Base-by-base conservation (phyloP, 2,113 vertebrate genomes). In the Caracal caracal region DNA sequence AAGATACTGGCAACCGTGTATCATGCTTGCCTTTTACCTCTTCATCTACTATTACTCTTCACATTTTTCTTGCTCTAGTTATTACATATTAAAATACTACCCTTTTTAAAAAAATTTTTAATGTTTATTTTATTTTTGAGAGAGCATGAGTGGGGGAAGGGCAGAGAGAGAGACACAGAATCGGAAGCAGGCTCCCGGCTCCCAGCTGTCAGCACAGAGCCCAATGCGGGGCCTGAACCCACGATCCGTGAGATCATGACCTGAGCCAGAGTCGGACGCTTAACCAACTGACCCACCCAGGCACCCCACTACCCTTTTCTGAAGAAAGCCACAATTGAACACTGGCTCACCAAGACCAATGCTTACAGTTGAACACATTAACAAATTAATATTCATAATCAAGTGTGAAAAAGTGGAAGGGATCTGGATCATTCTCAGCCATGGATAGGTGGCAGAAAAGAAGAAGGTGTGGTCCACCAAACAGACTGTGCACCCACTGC, bases 51-150 rank as follows among this genome's bases (percentile, higher is more conserved):
- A 83, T 89, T 70, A 88, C 16, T 78, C 37, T 1, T 97, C 16
- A 10, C 5, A 78, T 96, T 97, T 90, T 97, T 97, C 81, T 84
- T 94, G 33, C 35, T 70, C 30, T 12, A 30, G 9, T 78, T 96
- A 59, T 71, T 78, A 63, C 9, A 35, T 65, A 76, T 84, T 49
- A 61, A 93, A 70, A 17, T 49, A 63, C 37, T 76, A 51, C 1
- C 43, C 43, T 9, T 43, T 43, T 43, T 43, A 1, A 9, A 43
- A 43, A 9, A 9, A 9, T 1, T 8, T 43, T 43, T 43, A 43
- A 43, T 43, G 43, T 43, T 43, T 7, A 43, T 43, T 43, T 43
- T 43, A 43, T 43, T 43, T 43, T 43, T 43, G 43, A 43, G 43
- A 43, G 43, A 43, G 43, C 43, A 43, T 43, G 7, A 2, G 43